Percentiles rank a stretch among this genome's conserved stretches.
These are phyloP conservation scores for Pseudomyrmex gracilis DNA, from an alignment of 1,140 invertebrate genomes.

Conservation along the genomic window DNA sequence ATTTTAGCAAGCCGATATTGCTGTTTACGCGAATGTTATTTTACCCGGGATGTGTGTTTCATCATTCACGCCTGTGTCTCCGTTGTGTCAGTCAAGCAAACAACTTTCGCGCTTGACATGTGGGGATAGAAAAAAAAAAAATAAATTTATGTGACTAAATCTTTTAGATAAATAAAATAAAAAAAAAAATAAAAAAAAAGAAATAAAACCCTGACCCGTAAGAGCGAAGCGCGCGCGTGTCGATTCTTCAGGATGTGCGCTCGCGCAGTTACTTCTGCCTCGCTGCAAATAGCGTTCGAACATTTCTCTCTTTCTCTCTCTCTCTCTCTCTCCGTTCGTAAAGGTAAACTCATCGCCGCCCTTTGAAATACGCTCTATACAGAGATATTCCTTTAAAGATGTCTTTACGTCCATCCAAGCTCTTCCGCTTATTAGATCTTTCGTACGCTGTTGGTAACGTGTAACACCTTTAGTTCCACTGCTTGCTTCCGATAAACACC, in stretches of 20 bases:
- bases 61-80: constrained; percentile 34
- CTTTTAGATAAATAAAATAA: not conserved
- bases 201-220: not conserved
- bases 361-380: constrained; percentile 48
- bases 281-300: constrained; percentile 31
- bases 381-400: constrained; percentile 52
- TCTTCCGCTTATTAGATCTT: constrained; percentile 53
- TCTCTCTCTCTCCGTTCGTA: not conserved
- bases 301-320: not conserved
- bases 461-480: constrained; percentile 39
- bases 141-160: constrained; percentile 46
- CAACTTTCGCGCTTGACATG: constrained; percentile 10
- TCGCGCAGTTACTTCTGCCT: constrained; percentile 23
- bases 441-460: constrained; percentile 31
- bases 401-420: constrained; percentile 50
- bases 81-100: constrained; percentile 42
- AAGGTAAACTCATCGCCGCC: constrained; percentile 44
- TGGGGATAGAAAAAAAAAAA: not conserved
- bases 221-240: constrained; percentile 10
- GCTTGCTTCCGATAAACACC: constrained; percentile 41
- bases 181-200: too few species aligned
- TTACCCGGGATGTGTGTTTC: constrained; percentile 13
- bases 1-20: constrained; percentile 53
- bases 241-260: constrained; percentile 15
- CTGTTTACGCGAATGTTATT: constrained; percentile 55